These are phyloP conservation scores for Trissoscelio sp. DNA, from an alignment of 2,888 invertebrate genomes.

Conservation along the genomic window DNA sequence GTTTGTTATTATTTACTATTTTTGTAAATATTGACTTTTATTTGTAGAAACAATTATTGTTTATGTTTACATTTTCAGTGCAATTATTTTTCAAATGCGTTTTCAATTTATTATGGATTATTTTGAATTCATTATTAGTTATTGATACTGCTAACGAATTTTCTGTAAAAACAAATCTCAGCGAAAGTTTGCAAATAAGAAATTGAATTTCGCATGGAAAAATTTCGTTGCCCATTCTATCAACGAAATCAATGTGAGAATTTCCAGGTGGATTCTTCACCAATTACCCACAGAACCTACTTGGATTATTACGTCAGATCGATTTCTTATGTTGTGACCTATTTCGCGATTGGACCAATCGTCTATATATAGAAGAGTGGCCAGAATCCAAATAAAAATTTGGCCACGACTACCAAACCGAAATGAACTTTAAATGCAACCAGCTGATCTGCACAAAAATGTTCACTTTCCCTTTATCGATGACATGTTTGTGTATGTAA, in stretches of 20 bases:
- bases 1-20: no score
- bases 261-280: slow-evolving; percentile 30
- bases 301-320: slow-evolving; percentile 30
- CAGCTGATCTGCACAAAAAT: neutral
- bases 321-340: slow-evolving; percentile 37
- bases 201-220: slow-evolving; percentile 30
- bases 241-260: slow-evolving; percentile 26
- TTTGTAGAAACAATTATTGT: no score
- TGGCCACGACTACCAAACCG: neutral
- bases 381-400: slow-evolving; percentile 1
- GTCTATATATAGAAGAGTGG: slow-evolving; percentile 14
- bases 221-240: slow-evolving; percentile 15
- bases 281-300: slow-evolving; percentile 19
- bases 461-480: neutral
- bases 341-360: slow-evolving; percentile 20
- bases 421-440: neutral
- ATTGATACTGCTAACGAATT: no score
- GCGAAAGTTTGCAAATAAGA: no score
- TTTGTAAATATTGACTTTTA: no score
- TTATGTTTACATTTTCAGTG: no score
- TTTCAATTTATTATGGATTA: no score
- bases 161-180: no score
- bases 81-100: no score
- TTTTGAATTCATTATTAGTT: no score
- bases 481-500: neutral